These are phyloP conservation scores for Dasyornis broadbenti DNA, from an alignment of 2,113 vertebrate species.

Conservation along the genomic window DNA sequence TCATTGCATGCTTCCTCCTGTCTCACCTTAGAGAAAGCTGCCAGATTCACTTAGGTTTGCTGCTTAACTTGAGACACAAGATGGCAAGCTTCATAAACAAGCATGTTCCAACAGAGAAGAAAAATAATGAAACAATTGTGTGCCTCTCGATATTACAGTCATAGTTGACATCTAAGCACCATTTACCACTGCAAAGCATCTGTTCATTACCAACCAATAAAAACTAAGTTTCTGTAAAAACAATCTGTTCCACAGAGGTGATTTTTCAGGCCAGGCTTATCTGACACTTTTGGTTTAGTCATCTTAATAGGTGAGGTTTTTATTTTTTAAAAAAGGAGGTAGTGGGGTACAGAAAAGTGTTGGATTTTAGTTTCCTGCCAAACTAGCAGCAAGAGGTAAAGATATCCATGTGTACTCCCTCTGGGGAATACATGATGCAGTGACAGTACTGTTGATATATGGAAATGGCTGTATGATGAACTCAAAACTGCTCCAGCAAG, in stretches of 20 bases:
- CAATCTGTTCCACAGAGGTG: background rate
- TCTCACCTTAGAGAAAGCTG: background rate
- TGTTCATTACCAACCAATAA: background rate
- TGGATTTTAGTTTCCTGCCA: background rate
- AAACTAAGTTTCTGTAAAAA: background rate
- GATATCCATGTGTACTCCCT: background rate
- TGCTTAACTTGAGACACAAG: background rate
- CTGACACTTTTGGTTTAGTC: background rate
- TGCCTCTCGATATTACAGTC: background rate
- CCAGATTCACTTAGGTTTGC: background rate
- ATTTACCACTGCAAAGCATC: background rate
- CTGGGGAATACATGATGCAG: background rate
- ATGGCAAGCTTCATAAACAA: background rate
- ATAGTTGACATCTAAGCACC: background rate
- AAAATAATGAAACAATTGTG: background rate
- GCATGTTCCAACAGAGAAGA: background rate
- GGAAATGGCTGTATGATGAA: background rate
- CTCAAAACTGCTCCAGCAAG: background rate
- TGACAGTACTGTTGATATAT: background rate
- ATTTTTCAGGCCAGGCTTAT: background rate
- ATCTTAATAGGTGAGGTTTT: background rate
- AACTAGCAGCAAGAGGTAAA: background rate
- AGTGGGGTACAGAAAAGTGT: background rate
- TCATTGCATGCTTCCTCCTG: background rate
- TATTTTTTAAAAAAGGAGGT: background rate